Percentiles rank a stretch among this genome's conserved stretches.
Conservation (phyloP, 2,113 vertebrate species). For the Petrocephalus microphthalmus region DNA sequence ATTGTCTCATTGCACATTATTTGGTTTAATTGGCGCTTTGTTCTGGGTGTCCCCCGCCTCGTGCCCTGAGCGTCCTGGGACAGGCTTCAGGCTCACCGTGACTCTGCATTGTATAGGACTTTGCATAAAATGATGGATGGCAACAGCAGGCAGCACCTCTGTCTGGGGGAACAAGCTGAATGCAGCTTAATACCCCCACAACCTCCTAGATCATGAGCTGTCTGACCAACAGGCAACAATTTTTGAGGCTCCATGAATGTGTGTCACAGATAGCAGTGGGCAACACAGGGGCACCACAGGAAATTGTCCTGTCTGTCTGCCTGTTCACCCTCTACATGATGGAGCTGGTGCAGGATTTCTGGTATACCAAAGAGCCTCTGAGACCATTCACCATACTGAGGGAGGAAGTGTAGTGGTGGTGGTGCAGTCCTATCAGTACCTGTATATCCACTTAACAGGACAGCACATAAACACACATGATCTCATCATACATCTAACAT, state of each 20-base stretch:
- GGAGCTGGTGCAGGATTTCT: neutral
- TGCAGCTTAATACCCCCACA: neutral
- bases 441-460: neutral
- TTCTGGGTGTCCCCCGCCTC: neutral
- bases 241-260: neutral
- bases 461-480: neutral
- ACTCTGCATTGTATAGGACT: neutral
- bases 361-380: neutral
- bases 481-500: too few species aligned
- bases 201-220: neutral
- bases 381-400: neutral
- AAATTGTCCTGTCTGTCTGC: too few species aligned
- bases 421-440: neutral
- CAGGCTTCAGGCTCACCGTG: neutral
- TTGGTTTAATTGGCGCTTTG: neutral
- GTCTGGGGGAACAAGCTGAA: neutral
- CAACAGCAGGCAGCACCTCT: neutral
- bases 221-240: neutral
- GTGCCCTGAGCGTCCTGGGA: neutral
- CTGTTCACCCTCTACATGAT: neutral
- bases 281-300: too few species aligned
- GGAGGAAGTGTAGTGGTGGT: neutral
- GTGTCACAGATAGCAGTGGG: neutral
- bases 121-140: neutral
- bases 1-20: neutral